A percentile compares a stretch with the other conserved stretches of the same genome.
Conservation (phyloP, 1,140 invertebrate species). For the Euglossa dilemma region DNA sequence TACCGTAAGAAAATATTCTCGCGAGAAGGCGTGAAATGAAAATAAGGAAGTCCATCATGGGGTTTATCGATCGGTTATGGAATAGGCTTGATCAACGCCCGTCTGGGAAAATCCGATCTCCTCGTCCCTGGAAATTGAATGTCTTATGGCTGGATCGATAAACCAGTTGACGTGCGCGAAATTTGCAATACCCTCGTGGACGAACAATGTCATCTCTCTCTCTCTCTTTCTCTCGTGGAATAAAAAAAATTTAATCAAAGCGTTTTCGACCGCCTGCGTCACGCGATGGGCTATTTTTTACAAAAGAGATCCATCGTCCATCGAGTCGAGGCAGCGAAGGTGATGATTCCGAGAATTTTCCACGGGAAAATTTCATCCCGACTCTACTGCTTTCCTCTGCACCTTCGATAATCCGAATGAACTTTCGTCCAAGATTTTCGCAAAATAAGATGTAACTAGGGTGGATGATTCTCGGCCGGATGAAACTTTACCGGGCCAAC, state of each 20-base stretch:
- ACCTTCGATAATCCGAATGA: not conserved
- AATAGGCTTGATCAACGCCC: slow-evolving; percentile 28
- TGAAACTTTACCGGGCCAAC: not conserved
- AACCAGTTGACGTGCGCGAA: slow-evolving; percentile 15
- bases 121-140: slow-evolving; percentile 27
- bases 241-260: slow-evolving; percentile 13
- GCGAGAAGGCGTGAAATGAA: not conserved
- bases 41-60: not conserved
- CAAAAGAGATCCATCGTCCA: not conserved
- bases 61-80: not conserved
- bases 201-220: slow-evolving; percentile 32
- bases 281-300: not conserved
- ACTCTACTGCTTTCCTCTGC: not conserved
- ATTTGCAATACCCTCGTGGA: slow-evolving; percentile 26
- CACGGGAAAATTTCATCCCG: not conserved
- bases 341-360: not conserved
- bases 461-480: not conserved
- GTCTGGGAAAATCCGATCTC: slow-evolving; percentile 22
- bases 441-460: not conserved
- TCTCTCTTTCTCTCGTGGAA: no score
- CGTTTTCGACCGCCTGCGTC: not conserved
- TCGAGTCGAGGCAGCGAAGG: not conserved
- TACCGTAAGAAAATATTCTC: not conserved
- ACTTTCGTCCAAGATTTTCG: not conserved
- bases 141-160: slow-evolving; percentile 29